These are phyloP conservation scores for Galerucella calmariensis DNA, from an alignment of 2,888 invertebrate species.

Conservation along the genomic window DNA sequence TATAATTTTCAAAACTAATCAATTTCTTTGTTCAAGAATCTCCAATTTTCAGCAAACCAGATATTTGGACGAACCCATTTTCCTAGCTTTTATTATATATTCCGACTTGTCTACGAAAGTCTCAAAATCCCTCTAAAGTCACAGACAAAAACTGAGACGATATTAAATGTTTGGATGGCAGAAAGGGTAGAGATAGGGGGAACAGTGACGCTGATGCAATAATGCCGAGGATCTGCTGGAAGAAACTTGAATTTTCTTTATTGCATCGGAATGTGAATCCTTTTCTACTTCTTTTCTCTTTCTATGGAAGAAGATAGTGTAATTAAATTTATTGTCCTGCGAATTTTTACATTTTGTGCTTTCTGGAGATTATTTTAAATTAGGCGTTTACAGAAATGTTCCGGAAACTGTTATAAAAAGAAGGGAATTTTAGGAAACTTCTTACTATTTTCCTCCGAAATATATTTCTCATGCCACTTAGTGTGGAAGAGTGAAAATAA, in stretches of 20 bases:
- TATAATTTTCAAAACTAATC: too few species aligned
- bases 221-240: constrained; percentile 37
- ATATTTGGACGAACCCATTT: background rate
- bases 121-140: constrained; percentile 39
- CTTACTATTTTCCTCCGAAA: too few species aligned
- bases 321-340: constrained; percentile 20
- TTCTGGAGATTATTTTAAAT: constrained; percentile 10
- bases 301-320: constrained; percentile 17
- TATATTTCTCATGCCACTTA: too few species aligned
- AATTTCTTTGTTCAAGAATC: too few species aligned
- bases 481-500: too few species aligned
- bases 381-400: background rate
- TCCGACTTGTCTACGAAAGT: constrained; percentile 24
- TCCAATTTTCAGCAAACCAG: background rate
- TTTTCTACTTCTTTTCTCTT: constrained; percentile 30
- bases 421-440: background rate
- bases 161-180: constrained; percentile 54
- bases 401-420: background rate
- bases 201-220: constrained; percentile 54
- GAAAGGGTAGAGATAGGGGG: constrained; percentile 56
- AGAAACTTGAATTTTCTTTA: constrained; percentile 39
- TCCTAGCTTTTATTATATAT: constrained; percentile 15
- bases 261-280: constrained; percentile 45
- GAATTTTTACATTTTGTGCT: constrained; percentile 14
- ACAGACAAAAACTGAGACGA: constrained; percentile 41